Evolutionary conservation across 2,113 vertebrate species (phyloP).

Genomic region (Brachirus orientalis): DNA sequence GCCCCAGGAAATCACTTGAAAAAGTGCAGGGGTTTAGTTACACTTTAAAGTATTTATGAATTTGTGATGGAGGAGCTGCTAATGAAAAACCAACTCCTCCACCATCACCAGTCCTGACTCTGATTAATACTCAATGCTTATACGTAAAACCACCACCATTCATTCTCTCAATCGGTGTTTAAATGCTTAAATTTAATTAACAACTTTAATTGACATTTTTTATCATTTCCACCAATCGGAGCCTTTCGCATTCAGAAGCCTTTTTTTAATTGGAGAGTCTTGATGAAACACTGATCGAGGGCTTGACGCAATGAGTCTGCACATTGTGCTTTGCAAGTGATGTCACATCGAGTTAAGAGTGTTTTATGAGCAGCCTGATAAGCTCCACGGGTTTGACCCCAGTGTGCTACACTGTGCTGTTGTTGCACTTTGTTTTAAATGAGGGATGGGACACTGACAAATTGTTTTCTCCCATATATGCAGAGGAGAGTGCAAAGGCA

Average conservation of each 20-base stretch:
- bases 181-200: constrained; percentile 83
- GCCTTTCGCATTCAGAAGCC: constrained; percentile 41
- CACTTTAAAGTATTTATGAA: too few species aligned
- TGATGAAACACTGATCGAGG: constrained; percentile 69
- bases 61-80: constrained; percentile 5
- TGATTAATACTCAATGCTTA: neutral
- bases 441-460: neutral
- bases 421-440: constrained; percentile 22
- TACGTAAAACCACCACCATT: constrained; percentile 29
- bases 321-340: constrained; percentile 34
- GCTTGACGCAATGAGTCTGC: constrained; percentile 48
- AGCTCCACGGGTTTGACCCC: constrained; percentile 42
- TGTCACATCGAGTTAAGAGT: constrained; percentile 56
- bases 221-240: constrained; percentile 48
- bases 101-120: neutral
- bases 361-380: constrained; percentile 59
- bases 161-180: constrained; percentile 59
- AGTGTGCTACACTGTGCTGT: constrained; percentile 7
- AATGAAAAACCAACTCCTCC: neutral
- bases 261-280: constrained; percentile 63
- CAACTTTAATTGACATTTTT: constrained; percentile 71
- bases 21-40: too few species aligned
- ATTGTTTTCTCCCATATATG: constrained; percentile 1
- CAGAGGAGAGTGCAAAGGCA: neutral
- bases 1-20: too few species aligned